Conservation (phyloP, 2,797 vertebrate genomes). For the Tachyglossus aculeatus region DNA sequence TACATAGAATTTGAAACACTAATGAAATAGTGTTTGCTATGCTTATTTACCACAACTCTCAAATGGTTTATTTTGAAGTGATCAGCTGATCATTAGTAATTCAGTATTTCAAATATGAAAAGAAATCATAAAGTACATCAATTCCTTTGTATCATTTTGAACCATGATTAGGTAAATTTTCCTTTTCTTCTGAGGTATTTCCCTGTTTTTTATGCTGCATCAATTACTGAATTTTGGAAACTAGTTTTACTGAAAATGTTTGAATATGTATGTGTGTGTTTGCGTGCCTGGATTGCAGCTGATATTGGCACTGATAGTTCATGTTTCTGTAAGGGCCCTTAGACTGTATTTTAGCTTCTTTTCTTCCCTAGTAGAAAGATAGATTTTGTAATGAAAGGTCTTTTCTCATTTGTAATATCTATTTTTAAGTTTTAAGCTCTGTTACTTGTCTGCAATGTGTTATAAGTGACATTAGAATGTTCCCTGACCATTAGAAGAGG, state of each 20-base stretch:
- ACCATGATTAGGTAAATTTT: background rate
- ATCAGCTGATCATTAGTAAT: conserved; percentile 46
- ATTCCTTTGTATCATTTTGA: no score
- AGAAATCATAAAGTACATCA: no score
- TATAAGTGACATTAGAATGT: conserved; percentile 32
- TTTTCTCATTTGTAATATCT: conserved; percentile 1
- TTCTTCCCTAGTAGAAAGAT: conserved; percentile 5
- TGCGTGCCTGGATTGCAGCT: no score
- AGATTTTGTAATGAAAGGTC: background rate
- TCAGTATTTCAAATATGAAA: no score
- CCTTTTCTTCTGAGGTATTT: no score
- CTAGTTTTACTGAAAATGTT: no score
- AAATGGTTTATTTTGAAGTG: conserved; percentile 56
- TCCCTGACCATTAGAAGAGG: background rate
- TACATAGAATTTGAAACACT: conserved; percentile 64
- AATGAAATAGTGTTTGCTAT: conserved; percentile 60
- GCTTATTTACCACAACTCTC: conserved; percentile 64
- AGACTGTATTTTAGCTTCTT: background rate
- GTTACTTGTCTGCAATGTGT: conserved; percentile 22
- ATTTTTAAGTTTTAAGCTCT: conserved; percentile 15
- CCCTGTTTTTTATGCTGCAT: no score
- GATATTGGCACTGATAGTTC: no score
- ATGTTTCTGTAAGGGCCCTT: background rate
- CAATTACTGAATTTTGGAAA: no score
- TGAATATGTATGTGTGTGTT: no score